These are phyloP conservation scores for Cyrtonyx montezumae DNA, from an alignment of 2,113 vertebrate species.

Conservation along the genomic window DNA sequence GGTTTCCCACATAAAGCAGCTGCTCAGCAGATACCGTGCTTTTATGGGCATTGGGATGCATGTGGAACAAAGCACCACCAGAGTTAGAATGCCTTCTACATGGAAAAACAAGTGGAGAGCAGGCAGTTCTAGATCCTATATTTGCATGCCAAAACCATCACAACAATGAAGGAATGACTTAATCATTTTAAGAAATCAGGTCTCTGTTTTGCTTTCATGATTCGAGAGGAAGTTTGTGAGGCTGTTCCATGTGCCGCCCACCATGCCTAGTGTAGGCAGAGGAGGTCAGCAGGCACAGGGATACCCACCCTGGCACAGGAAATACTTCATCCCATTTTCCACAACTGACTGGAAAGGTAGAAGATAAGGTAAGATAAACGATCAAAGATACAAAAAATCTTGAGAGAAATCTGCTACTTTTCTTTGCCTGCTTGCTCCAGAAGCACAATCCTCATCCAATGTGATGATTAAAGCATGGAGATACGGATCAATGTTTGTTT, in stretches of 20 bases:
- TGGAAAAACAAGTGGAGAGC: conserved; percentile 41
- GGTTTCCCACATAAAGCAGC: neutral
- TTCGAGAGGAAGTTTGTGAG: neutral
- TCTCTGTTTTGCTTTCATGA: neutral
- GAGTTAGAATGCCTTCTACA: neutral
- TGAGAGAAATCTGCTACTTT: neutral
- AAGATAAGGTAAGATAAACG: neutral
- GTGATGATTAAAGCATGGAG: neutral
- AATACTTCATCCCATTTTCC: neutral
- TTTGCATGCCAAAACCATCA: neutral
- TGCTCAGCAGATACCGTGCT: conserved; percentile 11
- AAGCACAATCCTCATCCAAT: too few species aligned
- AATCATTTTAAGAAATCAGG: conserved; percentile 47
- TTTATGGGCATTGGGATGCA: neutral
- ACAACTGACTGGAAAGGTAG: neutral
- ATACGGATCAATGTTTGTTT: neutral
- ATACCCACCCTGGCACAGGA: too few species aligned
- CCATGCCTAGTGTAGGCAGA: neutral
- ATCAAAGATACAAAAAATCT: neutral
- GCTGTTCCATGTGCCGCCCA: neutral
- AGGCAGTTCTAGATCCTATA: conserved; percentile 44
- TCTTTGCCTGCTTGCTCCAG: neutral
- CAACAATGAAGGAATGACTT: conserved; percentile 46
- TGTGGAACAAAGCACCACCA: conserved; percentile 39
- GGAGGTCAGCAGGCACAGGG: neutral